These are phyloP conservation scores for Orchesellides sinensis DNA, from an alignment of 2,888 invertebrate species.

Conservation along the genomic window DNA sequence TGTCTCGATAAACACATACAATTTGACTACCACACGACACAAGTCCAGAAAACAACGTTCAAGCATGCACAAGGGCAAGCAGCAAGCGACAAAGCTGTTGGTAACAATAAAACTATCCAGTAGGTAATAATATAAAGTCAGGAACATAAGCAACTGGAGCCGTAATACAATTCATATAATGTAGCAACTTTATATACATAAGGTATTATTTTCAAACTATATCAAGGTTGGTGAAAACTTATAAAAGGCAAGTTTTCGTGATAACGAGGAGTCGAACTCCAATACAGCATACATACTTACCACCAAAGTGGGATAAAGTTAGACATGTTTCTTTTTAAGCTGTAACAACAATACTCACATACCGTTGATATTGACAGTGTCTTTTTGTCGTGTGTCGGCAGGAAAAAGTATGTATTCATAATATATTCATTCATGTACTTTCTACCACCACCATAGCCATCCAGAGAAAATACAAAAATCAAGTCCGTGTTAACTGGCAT, in stretches of 20 bases:
- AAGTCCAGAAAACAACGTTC: slow-evolving; percentile 9
- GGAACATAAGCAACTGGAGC: neutral
- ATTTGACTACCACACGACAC: slow-evolving; percentile 21
- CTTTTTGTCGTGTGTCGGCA: neutral
- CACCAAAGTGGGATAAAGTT: neutral
- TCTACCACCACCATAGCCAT: neutral
- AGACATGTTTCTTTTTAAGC: neutral
- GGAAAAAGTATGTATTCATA: slow-evolving; percentile 15
- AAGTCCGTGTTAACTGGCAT: neutral
- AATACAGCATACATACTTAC: neutral
- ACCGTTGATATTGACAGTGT: slow-evolving; percentile 11
- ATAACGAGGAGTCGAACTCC: neutral
- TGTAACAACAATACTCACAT: too few species aligned
- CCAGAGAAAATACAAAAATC: neutral
- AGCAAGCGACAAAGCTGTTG: slow-evolving; percentile 4
- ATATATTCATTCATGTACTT: slow-evolving; percentile 18
- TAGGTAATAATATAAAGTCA: neutral
- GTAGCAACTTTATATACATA: neutral
- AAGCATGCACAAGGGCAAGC: neutral
- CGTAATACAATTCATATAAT: too few species aligned
- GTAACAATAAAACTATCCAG: slow-evolving; percentile 13
- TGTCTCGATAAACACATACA: slow-evolving; percentile 46
- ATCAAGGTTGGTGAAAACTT: slow-evolving; percentile 18
- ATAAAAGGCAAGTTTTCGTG: slow-evolving; percentile 13
- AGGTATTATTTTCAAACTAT: neutral